Evolutionary conservation across 1,140 invertebrate species (phyloP).

Genomic region (Helicoverpa armigera): DNA sequence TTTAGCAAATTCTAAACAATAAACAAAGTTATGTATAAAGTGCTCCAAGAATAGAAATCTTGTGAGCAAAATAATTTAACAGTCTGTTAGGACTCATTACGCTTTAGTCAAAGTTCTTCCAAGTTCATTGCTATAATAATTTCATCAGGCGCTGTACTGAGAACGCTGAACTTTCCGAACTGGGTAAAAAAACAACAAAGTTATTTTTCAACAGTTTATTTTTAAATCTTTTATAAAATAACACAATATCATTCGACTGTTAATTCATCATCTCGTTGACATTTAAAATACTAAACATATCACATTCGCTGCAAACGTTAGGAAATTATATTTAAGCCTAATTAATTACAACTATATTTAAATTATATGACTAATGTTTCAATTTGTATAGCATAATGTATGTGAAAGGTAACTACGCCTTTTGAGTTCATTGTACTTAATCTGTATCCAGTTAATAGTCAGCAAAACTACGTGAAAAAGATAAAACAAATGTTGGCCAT

Average conservation of each 20-base stretch:
- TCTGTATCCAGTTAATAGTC: no score
- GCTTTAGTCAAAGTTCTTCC: slow-evolving; percentile 1
- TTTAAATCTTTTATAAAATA: slow-evolving; percentile 10
- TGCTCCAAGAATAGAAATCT: slow-evolving; percentile 4
- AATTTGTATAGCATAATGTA: neutral
- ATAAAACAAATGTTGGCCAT: no score
- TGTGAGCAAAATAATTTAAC: neutral
- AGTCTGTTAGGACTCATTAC: slow-evolving; percentile 9
- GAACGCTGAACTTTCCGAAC: neutral
- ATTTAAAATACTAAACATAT: neutral
- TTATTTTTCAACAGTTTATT: neutral
- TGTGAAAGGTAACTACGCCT: neutral
- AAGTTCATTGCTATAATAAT: slow-evolving; percentile 23
- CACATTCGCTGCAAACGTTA: slow-evolving; percentile 30
- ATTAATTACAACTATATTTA: neutral
- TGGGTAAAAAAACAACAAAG: neutral
- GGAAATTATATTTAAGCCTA: neutral
- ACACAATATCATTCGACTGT: neutral
- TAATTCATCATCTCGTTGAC: neutral
- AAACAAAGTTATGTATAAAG: neutral
- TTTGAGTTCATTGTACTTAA: no score
- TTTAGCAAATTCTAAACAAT: neutral
- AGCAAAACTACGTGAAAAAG: no score
- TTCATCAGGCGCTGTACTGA: neutral
- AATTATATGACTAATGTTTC: neutral